phyloP scores from a whole-genome alignment of 2,113 vertebrate genomes.

The Bothrops jararaca region DNA sequence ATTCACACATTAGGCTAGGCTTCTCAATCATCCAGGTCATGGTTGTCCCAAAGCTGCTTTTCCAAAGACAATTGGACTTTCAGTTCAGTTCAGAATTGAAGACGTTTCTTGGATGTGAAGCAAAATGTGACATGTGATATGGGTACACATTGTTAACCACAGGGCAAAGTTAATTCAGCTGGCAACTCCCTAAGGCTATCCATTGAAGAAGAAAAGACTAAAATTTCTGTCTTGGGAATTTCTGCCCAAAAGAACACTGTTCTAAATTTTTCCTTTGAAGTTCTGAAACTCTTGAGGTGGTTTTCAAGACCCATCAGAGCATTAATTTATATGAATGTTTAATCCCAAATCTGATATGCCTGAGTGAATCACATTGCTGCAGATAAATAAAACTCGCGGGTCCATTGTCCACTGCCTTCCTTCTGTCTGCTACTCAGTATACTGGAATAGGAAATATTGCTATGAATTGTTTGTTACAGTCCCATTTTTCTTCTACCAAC shows the following conservation, averaged over 20 bases:
- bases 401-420: neutral
- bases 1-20: neutral
- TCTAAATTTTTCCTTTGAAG: neutral
- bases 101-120: neutral
- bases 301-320: neutral
- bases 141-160: neutral
- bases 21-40: neutral
- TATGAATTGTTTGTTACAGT: neutral
- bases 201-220: neutral
- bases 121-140: neutral
- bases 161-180: neutral
- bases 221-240: neutral
- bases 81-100: neutral
- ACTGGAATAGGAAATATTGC: neutral
- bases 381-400: neutral
- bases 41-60: neutral
- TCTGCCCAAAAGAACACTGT: neutral
- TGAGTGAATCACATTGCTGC: neutral
- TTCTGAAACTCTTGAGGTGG: neutral
- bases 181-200: neutral
- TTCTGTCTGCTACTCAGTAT: neutral
- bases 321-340: neutral
- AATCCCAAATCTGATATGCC: neutral
- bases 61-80: neutral
- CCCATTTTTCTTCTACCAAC: neutral